Evolutionary conservation across 1,140 invertebrate species (phyloP).

Genomic region (Trialeurodes vaporariorum): DNA sequence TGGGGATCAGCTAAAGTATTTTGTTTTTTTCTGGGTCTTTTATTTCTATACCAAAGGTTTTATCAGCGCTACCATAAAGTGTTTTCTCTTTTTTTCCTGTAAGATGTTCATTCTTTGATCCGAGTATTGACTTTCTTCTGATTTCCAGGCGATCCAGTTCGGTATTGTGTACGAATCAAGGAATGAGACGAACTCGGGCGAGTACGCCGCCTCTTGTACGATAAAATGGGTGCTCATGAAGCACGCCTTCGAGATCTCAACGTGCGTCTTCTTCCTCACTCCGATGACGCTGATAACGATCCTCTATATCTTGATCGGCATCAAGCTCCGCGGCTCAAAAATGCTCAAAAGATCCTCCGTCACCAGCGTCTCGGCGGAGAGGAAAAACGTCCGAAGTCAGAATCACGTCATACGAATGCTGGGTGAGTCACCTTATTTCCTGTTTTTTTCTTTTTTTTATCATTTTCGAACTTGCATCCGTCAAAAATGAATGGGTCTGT

Average conservation of each 20-base stretch:
- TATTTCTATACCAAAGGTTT: no score
- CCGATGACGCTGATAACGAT: constrained; percentile 78
- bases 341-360: constrained; percentile 34
- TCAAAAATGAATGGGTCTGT: no score
- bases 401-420: constrained; percentile 53
- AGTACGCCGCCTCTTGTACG: constrained; percentile 34
- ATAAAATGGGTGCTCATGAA: constrained; percentile 41
- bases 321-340: constrained; percentile 52
- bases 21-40: no score
- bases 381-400: constrained; percentile 29
- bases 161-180: constrained; percentile 43
- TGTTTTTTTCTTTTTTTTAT: no score
- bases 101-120: no score
- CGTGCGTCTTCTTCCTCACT: constrained; percentile 69
- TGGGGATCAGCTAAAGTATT: no score
- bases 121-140: no score
- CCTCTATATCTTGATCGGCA: constrained; percentile 70
- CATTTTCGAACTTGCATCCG: no score
- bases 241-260: constrained; percentile 71
- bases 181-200: constrained; percentile 13
- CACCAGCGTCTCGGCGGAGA: constrained; percentile 9
- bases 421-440: constrained; percentile 41
- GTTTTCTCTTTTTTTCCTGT: no score
- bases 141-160: constrained; percentile 56
- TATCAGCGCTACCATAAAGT: no score